Percentiles rank a stretch among this genome's conserved stretches.
These are phyloP conservation scores for Halictus ligatus DNA, from an alignment of 2,888 invertebrate species.

Conservation along the genomic window DNA sequence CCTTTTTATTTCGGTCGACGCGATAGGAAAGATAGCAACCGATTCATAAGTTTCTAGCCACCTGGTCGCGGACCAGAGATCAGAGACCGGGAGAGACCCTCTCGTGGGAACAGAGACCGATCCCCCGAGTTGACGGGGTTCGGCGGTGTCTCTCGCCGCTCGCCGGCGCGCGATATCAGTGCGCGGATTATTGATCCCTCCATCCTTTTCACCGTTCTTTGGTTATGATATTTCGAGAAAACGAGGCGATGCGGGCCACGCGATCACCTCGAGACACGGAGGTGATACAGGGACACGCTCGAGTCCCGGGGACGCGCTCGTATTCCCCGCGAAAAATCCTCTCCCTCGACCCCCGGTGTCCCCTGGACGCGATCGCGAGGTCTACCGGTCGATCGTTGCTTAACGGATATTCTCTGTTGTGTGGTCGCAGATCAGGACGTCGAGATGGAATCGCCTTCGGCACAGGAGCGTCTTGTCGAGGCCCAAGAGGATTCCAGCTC, in stretches of 20 bases:
- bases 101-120: not conserved
- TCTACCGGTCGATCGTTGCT: not conserved
- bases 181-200: constrained; percentile 82
- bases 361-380: not conserved
- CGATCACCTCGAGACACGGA: constrained; percentile 25
- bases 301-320: not conserved
- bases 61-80: not conserved
- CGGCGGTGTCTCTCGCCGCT: constrained; percentile 19
- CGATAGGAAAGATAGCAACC: constrained; percentile 49
- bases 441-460: constrained; percentile 81
- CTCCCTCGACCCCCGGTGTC: not conserved
- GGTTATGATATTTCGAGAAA: constrained; percentile 67
- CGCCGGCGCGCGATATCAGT: constrained; percentile 74
- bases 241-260: constrained; percentile 29
- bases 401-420: constrained; percentile 39
- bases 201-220: constrained; percentile 65
- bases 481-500: constrained; percentile 78
- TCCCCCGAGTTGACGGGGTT: constrained; percentile 8
- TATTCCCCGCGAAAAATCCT: not conserved
- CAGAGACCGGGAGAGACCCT: not conserved
- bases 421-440: constrained; percentile 64
- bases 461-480: constrained; percentile 66
- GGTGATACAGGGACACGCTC: not conserved
- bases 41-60: not conserved
- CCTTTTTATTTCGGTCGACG: constrained; percentile 42